Evolutionary conservation across 2,888 invertebrate genomes (phyloP), one percentile per base, ranked within the genome.

Genomic region (Hyposoter didymator): DNA sequence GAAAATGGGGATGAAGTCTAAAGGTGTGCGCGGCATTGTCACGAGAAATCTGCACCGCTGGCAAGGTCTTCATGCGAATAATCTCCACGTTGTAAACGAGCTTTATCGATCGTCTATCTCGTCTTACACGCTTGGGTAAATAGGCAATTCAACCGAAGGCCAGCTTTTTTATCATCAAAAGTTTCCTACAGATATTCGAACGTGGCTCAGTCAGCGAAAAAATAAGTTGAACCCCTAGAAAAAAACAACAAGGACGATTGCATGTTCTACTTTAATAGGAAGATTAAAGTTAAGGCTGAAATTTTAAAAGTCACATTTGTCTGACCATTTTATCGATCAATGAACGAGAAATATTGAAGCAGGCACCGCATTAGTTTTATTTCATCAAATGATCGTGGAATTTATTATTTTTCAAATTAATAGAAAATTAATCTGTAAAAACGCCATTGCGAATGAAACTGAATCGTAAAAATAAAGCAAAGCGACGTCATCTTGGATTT

Each of bases 51-150:
- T 73, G 79, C 72, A 70, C 55, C 59, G 74, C 80, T 81, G 80
- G 84, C 80, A 84, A 78, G 73, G 80, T 81, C 84, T 78, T 28
- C 45, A 66, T 70, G 49, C 64, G 76, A 70, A 79, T 79, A 78
- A 85, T 80, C 72, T 76, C 74, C 49, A 39, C 14, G 75, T 72
- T 82, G 82, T 66, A 82, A 82, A 75, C 70, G 78, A 75, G 52
- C 75, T 55, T 35, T 72, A 85, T 82, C 85, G 82, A 82, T 82
- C 84, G 74, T 74, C 73, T 81, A 73, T 80, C 64, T 80, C 45
- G 43, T 70, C 66, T 19, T 64, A 69, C 39, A 35, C 22, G 70
- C 22, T 22, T 22, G 32, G 69, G 28, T 55, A 59, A 69, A 81
- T 81, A 49, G 47, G 47, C 45, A 47, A 70, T 78, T 62, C 43